These are phyloP conservation scores for Mormoops blainvillei DNA, from an alignment of 2,113 vertebrate genomes.

Conservation along the genomic window DNA sequence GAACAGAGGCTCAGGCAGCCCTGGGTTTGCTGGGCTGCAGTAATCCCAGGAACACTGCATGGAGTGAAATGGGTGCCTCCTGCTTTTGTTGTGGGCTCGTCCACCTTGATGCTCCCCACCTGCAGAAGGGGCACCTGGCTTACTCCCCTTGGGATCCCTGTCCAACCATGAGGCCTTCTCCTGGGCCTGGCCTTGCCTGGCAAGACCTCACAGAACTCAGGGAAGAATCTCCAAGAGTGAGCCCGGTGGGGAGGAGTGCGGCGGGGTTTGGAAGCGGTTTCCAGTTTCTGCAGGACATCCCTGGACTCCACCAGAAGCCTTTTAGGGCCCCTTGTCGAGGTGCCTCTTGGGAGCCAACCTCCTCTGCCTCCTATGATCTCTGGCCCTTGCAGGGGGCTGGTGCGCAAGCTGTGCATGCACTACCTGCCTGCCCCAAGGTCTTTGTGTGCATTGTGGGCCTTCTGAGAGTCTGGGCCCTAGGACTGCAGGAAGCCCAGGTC, in stretches of 20 bases:
- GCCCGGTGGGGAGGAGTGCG: not conserved
- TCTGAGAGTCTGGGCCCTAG: not conserved
- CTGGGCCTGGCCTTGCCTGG: not conserved
- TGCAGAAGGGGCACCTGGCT: not conserved
- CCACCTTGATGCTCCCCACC: not conserved
- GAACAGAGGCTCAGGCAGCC: not conserved
- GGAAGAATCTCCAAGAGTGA: not conserved
- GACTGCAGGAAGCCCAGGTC: not conserved
- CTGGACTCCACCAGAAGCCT: not conserved
- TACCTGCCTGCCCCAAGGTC: too few species aligned
- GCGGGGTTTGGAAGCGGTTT: not conserved
- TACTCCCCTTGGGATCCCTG: not conserved
- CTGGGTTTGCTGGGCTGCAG: not conserved
- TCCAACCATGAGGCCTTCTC: too few species aligned
- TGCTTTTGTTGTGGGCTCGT: not conserved
- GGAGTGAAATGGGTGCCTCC: not conserved
- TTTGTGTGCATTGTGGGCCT: not conserved
- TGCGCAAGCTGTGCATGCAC: too few species aligned
- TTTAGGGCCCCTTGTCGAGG: not conserved
- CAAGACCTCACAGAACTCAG: not conserved
- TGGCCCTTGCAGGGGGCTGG: not conserved
- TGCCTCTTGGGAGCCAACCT: not conserved
- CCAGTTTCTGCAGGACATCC: not conserved
- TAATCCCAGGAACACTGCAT: not conserved
- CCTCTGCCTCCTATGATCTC: not conserved